Evolutionary conservation across 2,888 invertebrate species (phyloP).

Genomic region (Protophormia terraenovae): DNA sequence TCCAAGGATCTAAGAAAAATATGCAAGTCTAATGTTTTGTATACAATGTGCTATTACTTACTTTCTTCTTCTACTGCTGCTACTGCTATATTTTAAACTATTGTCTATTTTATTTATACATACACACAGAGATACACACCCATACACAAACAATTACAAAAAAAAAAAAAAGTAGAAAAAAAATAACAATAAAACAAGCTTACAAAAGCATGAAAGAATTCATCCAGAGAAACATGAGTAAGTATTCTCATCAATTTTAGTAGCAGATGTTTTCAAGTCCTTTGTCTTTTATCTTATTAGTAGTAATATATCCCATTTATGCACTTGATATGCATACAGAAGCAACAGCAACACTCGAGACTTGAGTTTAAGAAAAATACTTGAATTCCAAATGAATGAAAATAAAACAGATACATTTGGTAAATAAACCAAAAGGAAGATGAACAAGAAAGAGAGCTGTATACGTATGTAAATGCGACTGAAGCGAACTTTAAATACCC

Average conservation of each 20-base stretch:
- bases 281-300: slow-evolving; percentile 60
- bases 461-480: too few relatives aligned
- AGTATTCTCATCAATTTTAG: slow-evolving; percentile 58
- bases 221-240: slow-evolving; percentile 35
- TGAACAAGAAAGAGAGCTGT: not conserved
- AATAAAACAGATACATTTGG: slow-evolving; percentile 7
- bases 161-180: not conserved
- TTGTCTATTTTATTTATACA: slow-evolving; percentile 13
- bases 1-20: slow-evolving; percentile 10
- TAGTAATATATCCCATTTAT: slow-evolving; percentile 61
- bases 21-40: slow-evolving; percentile 40
- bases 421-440: not conserved
- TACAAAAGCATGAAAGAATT: not conserved
- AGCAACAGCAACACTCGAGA: not conserved
- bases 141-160: not conserved
- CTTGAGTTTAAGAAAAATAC: slow-evolving; percentile 29
- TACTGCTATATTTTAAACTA: not conserved
- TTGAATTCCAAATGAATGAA: slow-evolving; percentile 25
- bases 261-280: slow-evolving; percentile 60
- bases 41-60: not conserved
- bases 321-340: slow-evolving; percentile 43
- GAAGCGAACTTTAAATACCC: too few relatives aligned
- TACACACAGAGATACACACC: not conserved
- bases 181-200: too few relatives aligned
- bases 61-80: too few relatives aligned